These are phyloP conservation scores for Orthonevra nobilis DNA, from an alignment of 2,888 invertebrate species.

Conservation along the genomic window DNA sequence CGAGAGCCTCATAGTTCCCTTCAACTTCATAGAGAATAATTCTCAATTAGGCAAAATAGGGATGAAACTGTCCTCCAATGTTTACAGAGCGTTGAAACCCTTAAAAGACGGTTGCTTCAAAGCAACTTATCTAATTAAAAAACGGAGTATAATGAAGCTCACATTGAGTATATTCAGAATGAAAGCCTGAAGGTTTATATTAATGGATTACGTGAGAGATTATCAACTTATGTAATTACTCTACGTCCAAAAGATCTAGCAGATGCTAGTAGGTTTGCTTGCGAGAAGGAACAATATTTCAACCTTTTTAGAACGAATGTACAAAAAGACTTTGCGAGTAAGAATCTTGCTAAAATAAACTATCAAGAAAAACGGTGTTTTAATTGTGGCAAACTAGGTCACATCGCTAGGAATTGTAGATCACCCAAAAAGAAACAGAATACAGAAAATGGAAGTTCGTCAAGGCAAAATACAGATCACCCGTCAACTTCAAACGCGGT, in stretches of 20 bases:
- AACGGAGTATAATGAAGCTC: neutral
- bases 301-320: too few relatives aligned
- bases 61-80: constrained; percentile 3
- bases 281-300: too few relatives aligned
- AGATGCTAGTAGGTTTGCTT: too few relatives aligned
- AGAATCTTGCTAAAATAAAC: too few relatives aligned
- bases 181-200: constrained; percentile 13
- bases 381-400: constrained; percentile 1
- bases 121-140: neutral
- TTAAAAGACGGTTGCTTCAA: constrained; percentile 4
- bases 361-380: too few relatives aligned
- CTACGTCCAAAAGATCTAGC: constrained; percentile 6
- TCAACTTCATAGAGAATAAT: constrained; percentile 2
- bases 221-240: constrained; percentile 26
- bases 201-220: too few relatives aligned
- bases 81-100: constrained; percentile 1
- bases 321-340: constrained; percentile 5
- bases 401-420: too few relatives aligned
- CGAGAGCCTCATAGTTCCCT: constrained; percentile 4
- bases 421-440: constrained; percentile 4
- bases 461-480: too few relatives aligned
- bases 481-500: too few relatives aligned
- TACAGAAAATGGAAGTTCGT: neutral
- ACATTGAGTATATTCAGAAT: constrained; percentile 10
- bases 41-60: constrained; percentile 4